Conservation (phyloP, 2,888 invertebrate genomes). For the Clitarchus hookeri region DNA sequence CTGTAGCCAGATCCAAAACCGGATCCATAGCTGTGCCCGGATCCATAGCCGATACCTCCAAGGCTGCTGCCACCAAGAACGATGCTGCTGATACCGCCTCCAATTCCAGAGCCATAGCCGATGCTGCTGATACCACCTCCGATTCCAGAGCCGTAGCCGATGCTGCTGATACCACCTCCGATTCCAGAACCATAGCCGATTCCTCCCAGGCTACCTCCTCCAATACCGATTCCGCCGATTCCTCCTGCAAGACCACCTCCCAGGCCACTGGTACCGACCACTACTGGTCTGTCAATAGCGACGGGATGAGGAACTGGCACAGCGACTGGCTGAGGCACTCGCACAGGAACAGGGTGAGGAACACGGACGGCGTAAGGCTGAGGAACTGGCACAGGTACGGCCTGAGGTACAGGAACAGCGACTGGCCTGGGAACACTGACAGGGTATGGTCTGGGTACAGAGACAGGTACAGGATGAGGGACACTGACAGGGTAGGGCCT, state of each 20-base stretch:
- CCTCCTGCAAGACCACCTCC: neutral
- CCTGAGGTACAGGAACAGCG: slow-evolving; percentile 75
- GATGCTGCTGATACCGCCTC: neutral
- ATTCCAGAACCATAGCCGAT: neutral
- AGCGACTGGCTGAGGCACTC: slow-evolving; percentile 48
- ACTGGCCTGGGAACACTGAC: slow-evolving; percentile 60
- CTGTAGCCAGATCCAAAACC: neutral
- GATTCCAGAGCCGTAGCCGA: too few relatives aligned
- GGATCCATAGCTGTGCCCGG: neutral
- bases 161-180: neutral
- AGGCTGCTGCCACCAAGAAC: too few relatives aligned
- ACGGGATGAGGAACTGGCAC: slow-evolving; percentile 74
- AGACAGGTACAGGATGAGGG: slow-evolving; percentile 37
- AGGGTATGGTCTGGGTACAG: slow-evolving; percentile 54
- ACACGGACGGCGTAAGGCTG: slow-evolving; percentile 47
- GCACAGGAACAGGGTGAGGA: slow-evolving; percentile 37
- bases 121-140: neutral
- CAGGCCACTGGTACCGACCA: neutral
- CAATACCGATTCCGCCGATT: neutral
- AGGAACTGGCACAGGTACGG: slow-evolving; percentile 58
- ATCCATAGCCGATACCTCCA: too few relatives aligned
- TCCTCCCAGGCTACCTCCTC: neutral
- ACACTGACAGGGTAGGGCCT: slow-evolving; percentile 35
- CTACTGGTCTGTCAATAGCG: neutral
- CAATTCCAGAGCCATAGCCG: neutral